Evolutionary conservation across 2,888 invertebrate genomes (phyloP), one percentile per base, ranked within the genome.

Genomic region (Onthophagus sagittarius): DNA sequence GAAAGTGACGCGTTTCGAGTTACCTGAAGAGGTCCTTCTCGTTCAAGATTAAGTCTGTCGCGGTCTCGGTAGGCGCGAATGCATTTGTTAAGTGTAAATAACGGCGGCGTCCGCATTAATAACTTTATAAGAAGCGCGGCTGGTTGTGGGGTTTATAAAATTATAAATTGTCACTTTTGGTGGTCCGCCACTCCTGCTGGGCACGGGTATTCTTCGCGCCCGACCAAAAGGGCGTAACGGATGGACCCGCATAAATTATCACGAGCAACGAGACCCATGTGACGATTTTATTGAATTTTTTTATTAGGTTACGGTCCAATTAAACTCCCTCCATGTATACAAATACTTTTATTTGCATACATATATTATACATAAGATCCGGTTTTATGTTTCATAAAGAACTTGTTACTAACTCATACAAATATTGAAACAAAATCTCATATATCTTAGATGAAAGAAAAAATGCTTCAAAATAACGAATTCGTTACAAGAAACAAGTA

Each of bases 131-230:
- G 77, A 75, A 74, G 76, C 75, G 76, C 75, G 77, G 76, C 78
- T 77, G 78, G 79, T 79, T 76, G 78, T 64, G 31, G 31, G 67
- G 67, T 76, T 79, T 79, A 77, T 79, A 78, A 80, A 80, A 80
- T 80, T 80, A 80, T 80, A 80, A 80, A 80, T 80, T 80, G 80
- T 80, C 80, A 80, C 80, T 79, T 80, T 79, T 76, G 80, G 80
- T 80, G 80, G 80, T 78, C 79, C 75, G 74, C 70, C 67, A 73
- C 71, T 74, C 80, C 80, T 77, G 79, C 80, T 77, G 80, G 73
- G 79, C 75, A 72, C 77, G 76, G n/a, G 67, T 32, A 67, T 67
- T 31, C 67, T 67, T n/a, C 32, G 67, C 23, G 32, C 67, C 15
- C 23, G 67, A 23, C 67, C 32, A 32, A 67, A 23, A 64, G 64